Base-by-base conservation (phyloP, 2,113 vertebrate genomes). In the Rhea pennata region DNA sequence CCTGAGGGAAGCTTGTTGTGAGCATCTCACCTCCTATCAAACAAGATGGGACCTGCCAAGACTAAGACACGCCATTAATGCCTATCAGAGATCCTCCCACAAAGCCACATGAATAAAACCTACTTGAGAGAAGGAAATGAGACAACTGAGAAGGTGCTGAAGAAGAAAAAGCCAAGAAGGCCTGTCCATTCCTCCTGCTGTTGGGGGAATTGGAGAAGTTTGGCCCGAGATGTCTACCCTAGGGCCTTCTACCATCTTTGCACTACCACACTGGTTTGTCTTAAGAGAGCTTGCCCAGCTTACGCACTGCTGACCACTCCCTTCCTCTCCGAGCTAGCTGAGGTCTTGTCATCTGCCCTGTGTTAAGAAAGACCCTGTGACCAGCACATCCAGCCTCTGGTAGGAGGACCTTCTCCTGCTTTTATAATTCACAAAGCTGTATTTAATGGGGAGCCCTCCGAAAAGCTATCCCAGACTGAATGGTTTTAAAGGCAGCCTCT, bases 141-240 rank as follows among this genome's bases (percentile, higher is more conserved):
- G 40, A 33, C 0, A 1, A 27, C 1, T 1, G 39, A 1, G 2
- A 46, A 67, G 53, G 20, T 31, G 33, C 44, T 54, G 9, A 40
- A 46, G 51, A 70, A 19, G 48, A 59, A 39, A 46, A 50, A 29
- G 50, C 58, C 10, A 71, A 51, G 74, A 59, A 65, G 58, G 6
- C 24, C 76, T 26, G 31, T 21, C 50, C 70, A 22, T 20, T 64
- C 42, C 36, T 75, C 14, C 76, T 92, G 66, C 50, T 51, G 26
- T 36, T 50, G n/a, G 69, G 58, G 31, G 36, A 12, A 24, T 16
- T 24, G 42, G 70, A 76, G 39, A 66, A 56, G 51, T 5, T 10
- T 3, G 71, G 50, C 11, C 65, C 11, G 70, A 86, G 58, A 42
- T 76, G 42, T 27, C 81, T 64, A 21, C 9, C 15, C 61, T 36